Evolutionary conservation across 2,113 vertebrate genomes (phyloP).

Genomic region (Oncorhynchus keta): DNA sequence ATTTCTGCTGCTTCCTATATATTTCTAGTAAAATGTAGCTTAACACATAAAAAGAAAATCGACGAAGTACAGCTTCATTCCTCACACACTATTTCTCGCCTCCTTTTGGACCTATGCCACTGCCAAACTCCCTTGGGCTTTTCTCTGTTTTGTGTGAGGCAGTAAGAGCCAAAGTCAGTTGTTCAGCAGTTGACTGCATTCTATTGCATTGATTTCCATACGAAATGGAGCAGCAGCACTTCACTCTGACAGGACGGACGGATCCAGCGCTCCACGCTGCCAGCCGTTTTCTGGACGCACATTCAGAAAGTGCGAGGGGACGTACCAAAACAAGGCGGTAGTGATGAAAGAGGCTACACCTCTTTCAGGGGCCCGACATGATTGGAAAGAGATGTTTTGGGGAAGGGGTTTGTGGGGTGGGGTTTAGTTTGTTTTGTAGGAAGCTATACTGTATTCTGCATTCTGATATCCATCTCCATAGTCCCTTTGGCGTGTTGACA

Average conservation of each 20-base stretch:
- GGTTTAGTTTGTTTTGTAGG: constrained; percentile 36
- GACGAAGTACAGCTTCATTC: constrained; percentile 48
- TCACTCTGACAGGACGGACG: constrained; percentile 65
- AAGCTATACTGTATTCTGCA: constrained; percentile 55
- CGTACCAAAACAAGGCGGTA: constrained; percentile 65
- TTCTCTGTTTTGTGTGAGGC: constrained; percentile 62
- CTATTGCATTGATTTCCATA: constrained; percentile 80
- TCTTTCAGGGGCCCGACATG: constrained; percentile 55
- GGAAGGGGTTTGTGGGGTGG: constrained; percentile 16
- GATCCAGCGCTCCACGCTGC: constrained; percentile 60
- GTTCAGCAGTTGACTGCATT: constrained; percentile 81
- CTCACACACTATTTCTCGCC: constrained; percentile 44
- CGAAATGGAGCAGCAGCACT: constrained; percentile 75
- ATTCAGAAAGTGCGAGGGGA: constrained; percentile 54
- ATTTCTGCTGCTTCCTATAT: constrained; percentile 29
- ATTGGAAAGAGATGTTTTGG: constrained; percentile 63
- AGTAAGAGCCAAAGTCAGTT: constrained; percentile 77
- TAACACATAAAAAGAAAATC: not conserved
- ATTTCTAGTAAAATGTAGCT: constrained; percentile 9
- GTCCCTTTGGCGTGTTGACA: constrained; percentile 61
- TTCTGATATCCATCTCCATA: constrained; percentile 49
- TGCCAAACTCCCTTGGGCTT: constrained; percentile 52
- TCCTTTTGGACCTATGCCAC: constrained; percentile 41
- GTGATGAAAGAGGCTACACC: constrained; percentile 63
- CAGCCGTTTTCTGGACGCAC: constrained; percentile 57